Evolutionary conservation across 1,140 invertebrate species (phyloP).

Genomic region (Drosophila sp.): DNA sequence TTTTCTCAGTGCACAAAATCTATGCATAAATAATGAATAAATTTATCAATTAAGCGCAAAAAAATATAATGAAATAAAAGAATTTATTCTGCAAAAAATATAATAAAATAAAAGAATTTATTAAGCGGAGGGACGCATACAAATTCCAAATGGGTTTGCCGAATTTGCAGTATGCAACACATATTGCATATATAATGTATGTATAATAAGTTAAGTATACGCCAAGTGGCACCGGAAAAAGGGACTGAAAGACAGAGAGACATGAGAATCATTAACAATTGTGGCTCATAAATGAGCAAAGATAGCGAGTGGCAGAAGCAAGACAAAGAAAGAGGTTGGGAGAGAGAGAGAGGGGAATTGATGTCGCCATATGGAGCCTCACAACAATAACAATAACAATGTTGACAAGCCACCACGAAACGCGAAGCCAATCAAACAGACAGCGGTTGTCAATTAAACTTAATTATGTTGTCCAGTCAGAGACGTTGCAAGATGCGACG

Average conservation of each 20-base stretch:
- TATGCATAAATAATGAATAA: constrained; percentile 64
- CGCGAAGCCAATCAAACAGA: constrained; percentile 59
- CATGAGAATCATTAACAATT: constrained; percentile 6
- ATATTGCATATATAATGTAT: constrained; percentile 7
- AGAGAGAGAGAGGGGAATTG: not conserved
- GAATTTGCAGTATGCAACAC: constrained; percentile 22
- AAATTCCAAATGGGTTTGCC: constrained; percentile 61
- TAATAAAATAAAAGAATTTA: constrained; percentile 69
- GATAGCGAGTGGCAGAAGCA: not conserved
- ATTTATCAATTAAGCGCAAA: constrained; percentile 65
- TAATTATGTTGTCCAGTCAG: constrained; percentile 57
- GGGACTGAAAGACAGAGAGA: not conserved
- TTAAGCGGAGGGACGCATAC: constrained; percentile 49
- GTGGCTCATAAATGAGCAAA: constrained; percentile 27
- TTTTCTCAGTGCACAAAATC: constrained; percentile 13
- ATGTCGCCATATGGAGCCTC: not conserved
- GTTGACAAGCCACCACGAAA: constrained; percentile 4
- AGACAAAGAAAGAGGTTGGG: not conserved
- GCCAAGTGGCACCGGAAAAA: constrained; percentile 18
- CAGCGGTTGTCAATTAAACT: constrained; percentile 65
- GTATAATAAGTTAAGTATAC: constrained; percentile 46
- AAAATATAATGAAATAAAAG: constrained; percentile 61
- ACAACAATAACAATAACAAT: constrained; percentile 16
- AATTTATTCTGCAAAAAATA: constrained; percentile 53
- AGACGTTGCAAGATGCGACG: constrained; percentile 36